Percentiles rank a stretch among this genome's conserved stretches.
phyloP scores from a whole-genome alignment of 2,113 vertebrate species.

The Anolis carolinensis region DNA sequence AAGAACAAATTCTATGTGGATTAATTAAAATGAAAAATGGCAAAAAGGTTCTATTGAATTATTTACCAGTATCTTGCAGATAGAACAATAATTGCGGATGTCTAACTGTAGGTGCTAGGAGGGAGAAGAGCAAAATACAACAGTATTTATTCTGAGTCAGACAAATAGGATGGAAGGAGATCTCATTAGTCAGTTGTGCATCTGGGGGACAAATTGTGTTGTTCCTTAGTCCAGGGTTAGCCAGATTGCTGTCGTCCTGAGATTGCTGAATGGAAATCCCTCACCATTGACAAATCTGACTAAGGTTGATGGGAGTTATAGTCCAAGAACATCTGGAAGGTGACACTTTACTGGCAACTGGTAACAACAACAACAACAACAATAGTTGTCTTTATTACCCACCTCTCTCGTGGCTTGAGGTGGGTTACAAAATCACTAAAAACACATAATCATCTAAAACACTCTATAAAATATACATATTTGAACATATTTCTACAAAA shows the following conservation, averaged over 20 bases:
- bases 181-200: slow-evolving; percentile 2
- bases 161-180: neutral
- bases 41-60: slow-evolving; percentile 56
- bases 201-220: slow-evolving; percentile 2
- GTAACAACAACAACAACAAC: no score
- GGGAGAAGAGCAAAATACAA: slow-evolving; percentile 8
- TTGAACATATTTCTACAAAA: no score
- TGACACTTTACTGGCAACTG: no score
- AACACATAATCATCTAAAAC: no score
- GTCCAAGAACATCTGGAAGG: no score
- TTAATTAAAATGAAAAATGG: slow-evolving; percentile 72
- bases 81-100: slow-evolving; percentile 43
- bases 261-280: neutral
- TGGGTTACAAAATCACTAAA: no score
- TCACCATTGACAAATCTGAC: no score
- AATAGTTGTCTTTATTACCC: no score
- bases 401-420: no score
- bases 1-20: slow-evolving; percentile 62
- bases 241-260: neutral
- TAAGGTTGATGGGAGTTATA: no score
- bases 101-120: slow-evolving; percentile 39
- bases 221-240: neutral
- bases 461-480: no score
- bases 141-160: neutral
- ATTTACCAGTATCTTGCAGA: slow-evolving; percentile 68